Evolutionary conservation across 2,797 vertebrate species (phyloP).

Genomic region (Artibeus jamaicensis): DNA sequence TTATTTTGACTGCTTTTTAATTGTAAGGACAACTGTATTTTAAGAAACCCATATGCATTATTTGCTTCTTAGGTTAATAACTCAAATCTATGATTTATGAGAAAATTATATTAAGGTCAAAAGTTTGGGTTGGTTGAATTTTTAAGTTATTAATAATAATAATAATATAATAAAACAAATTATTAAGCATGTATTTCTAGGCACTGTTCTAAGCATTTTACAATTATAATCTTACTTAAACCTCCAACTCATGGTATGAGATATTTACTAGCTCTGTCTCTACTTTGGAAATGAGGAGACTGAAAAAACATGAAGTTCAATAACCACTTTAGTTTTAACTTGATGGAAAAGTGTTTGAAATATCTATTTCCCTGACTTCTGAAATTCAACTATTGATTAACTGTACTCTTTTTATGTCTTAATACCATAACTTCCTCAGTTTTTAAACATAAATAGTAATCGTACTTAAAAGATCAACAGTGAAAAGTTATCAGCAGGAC

Average conservation of each 20-base stretch:
- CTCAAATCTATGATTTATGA: conserved; percentile 21
- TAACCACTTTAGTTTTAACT: neutral
- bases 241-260: neutral
- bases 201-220: neutral
- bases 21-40: neutral
- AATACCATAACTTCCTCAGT: neutral
- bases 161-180: neutral
- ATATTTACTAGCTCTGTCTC: neutral
- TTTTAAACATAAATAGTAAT: neutral
- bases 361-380: neutral
- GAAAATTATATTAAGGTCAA: neutral
- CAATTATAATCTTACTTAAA: neutral
- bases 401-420: neutral
- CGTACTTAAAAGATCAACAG: neutral
- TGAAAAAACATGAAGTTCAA: neutral
- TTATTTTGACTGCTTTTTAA: conserved; percentile 1
- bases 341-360: neutral
- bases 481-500: neutral
- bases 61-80: conserved; percentile 34
- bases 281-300: neutral
- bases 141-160: neutral
- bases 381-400: neutral
- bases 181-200: neutral
- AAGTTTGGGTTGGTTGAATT: neutral
- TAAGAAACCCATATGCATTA: neutral